These are phyloP conservation scores for Ataeniobius toweri DNA, from an alignment of 2,797 vertebrate species.

Conservation along the genomic window DNA sequence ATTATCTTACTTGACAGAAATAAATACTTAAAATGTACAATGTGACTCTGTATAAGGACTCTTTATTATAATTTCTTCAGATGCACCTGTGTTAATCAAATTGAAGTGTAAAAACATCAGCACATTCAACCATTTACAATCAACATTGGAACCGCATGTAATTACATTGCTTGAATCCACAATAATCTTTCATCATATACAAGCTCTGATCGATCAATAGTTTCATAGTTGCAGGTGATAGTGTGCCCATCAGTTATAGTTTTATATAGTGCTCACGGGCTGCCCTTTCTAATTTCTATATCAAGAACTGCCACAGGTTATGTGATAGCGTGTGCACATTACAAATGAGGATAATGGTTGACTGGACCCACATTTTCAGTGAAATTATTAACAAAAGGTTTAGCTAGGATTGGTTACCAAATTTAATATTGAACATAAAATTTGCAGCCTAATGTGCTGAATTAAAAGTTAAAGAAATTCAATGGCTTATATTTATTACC, in stretches of 20 bases:
- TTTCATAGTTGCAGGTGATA: too few relatives aligned
- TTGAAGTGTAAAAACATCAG: neutral
- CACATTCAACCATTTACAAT: neutral
- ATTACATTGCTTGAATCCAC: neutral
- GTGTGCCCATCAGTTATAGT: neutral
- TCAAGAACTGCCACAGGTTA: too few relatives aligned
- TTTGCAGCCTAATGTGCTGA: neutral
- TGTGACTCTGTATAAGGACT: neutral
- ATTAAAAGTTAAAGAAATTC: neutral
- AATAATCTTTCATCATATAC: neutral
- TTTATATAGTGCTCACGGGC: too few relatives aligned
- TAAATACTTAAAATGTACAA: neutral
- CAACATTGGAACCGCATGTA: neutral
- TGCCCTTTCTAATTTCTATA: neutral
- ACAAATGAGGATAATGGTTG: neutral
- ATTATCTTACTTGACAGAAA: neutral
- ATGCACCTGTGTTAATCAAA: neutral
- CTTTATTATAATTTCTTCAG: neutral
- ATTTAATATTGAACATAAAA: neutral
- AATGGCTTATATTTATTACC: neutral
- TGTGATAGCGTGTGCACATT: neutral
- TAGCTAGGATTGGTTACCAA: neutral
- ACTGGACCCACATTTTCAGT: neutral
- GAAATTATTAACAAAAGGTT: neutral
- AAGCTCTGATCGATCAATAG: neutral